A percentile compares a stretch with the other conserved stretches of the same genome.
phyloP scores from a whole-genome alignment of 2,888 invertebrate genomes.

The Plebejus melissa region DNA sequence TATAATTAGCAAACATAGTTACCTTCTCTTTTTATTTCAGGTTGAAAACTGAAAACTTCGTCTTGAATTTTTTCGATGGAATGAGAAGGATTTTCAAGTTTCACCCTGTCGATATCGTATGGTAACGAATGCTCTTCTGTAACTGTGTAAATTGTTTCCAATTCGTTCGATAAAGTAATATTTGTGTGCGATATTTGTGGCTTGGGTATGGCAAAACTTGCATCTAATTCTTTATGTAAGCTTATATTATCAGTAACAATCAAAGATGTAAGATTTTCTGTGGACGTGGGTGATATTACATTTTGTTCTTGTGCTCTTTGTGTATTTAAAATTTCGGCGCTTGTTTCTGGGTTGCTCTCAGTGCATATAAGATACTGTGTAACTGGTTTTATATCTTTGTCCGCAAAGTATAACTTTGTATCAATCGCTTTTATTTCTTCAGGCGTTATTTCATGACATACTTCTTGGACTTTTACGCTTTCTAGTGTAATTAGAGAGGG shows the following conservation, averaged over 20 bases:
- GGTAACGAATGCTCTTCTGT: constrained; percentile 54
- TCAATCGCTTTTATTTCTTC: constrained; percentile 43
- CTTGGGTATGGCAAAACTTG: constrained; percentile 49
- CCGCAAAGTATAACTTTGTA: constrained; percentile 51
- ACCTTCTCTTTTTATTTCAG: constrained; percentile 53
- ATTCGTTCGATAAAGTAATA: constrained; percentile 54
- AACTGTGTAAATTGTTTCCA: constrained; percentile 56
- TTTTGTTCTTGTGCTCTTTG: constrained; percentile 46
- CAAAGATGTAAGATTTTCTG: constrained; percentile 55
- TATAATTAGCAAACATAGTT: constrained; percentile 41
- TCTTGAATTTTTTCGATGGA: constrained; percentile 44
- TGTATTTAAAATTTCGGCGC: constrained; percentile 48
- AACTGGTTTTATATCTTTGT: constrained; percentile 53
- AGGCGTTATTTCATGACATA: constrained; percentile 54
- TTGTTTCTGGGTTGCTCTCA: constrained; percentile 56
- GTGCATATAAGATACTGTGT: constrained; percentile 57
- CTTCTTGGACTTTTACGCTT: constrained; percentile 58
- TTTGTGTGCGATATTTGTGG: constrained; percentile 52
- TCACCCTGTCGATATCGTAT: constrained; percentile 44
- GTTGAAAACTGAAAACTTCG: constrained; percentile 40
- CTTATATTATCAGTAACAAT: constrained; percentile 59
- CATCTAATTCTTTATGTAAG: constrained; percentile 60
- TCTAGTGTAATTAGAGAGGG: constrained; percentile 49
- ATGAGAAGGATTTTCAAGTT: constrained; percentile 49
- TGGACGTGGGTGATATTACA: constrained; percentile 45